Percentiles rank a stretch among this genome's conserved stretches.
Evolutionary conservation across 2,888 invertebrate genomes (phyloP).

Genomic region (Xanthorhoe designata): DNA sequence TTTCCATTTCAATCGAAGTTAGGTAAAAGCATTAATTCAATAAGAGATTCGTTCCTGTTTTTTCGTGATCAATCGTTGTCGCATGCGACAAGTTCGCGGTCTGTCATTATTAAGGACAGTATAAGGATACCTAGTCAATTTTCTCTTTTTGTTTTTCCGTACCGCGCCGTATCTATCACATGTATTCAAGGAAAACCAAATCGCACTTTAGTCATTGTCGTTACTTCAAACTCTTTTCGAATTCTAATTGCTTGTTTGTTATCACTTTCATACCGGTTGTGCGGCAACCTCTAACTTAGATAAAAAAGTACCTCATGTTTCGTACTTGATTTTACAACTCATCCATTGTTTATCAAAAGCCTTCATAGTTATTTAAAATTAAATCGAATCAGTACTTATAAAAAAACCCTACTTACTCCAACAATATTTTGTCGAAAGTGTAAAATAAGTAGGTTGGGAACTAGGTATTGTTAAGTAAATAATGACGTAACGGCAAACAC

Average conservation of each 20-base stretch:
- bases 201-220: conserved; percentile 53
- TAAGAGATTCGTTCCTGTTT: too few species aligned
- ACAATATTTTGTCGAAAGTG: conserved; percentile 35
- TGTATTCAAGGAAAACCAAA: conserved; percentile 60
- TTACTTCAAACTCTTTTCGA: conserved; percentile 63
- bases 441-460: conserved; percentile 43
- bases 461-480: conserved; percentile 53
- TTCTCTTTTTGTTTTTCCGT: not conserved
- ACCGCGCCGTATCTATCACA: conserved; percentile 15
- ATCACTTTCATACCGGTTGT: conserved; percentile 66
- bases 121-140: not conserved
- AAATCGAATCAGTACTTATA: not conserved
- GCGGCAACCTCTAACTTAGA: conserved; percentile 60
- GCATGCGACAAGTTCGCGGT: too few species aligned
- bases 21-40: too few species aligned
- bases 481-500: conserved; percentile 67
- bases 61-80: too few species aligned
- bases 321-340: conserved; percentile 58
- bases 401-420: not conserved
- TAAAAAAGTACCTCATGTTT: conserved; percentile 58
- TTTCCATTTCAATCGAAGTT: too few species aligned
- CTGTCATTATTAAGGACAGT: too few species aligned
- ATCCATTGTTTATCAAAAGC: not conserved
- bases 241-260: conserved; percentile 73
- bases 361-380: not conserved